Conservation (phyloP, 2,797 vertebrate genomes). For the Myotis vivesi region DNA sequence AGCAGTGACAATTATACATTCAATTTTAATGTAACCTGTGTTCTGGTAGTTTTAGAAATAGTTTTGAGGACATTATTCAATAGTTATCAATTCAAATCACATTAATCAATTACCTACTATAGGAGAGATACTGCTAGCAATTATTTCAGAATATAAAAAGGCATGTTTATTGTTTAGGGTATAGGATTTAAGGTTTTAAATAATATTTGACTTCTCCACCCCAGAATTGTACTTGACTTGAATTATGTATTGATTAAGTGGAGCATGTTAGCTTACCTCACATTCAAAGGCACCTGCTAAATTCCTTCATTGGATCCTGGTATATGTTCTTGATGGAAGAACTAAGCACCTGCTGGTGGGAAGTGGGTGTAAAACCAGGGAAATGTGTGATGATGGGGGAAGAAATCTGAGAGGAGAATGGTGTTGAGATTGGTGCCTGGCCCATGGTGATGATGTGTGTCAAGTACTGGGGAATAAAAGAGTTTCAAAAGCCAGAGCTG, state of each 20-base stretch:
- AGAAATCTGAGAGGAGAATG: background rate
- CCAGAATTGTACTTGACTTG: background rate
- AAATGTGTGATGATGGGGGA: background rate
- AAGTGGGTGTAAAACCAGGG: background rate
- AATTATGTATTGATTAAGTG: background rate
- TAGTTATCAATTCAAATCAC: background rate
- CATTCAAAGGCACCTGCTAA: background rate
- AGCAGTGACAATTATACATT: background rate
- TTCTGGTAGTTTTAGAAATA: constrained; percentile 47
- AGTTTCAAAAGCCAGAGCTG: background rate
- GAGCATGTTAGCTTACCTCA: background rate
- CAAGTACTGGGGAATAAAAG: background rate
- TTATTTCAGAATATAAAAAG: constrained; percentile 11
- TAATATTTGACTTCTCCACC: background rate
- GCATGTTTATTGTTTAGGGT: background rate
- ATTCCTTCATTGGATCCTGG: background rate
- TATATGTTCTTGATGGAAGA: background rate
- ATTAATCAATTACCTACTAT: background rate
- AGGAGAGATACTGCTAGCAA: background rate
- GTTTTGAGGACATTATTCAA: background rate
- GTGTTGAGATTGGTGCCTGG: background rate
- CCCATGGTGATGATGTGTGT: background rate
- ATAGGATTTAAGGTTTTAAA: constrained; percentile 12
- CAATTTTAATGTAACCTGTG: background rate
- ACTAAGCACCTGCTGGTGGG: background rate